Evolutionary conservation across 2,888 invertebrate genomes (phyloP).

Genomic region (Dynastes grantii): DNA sequence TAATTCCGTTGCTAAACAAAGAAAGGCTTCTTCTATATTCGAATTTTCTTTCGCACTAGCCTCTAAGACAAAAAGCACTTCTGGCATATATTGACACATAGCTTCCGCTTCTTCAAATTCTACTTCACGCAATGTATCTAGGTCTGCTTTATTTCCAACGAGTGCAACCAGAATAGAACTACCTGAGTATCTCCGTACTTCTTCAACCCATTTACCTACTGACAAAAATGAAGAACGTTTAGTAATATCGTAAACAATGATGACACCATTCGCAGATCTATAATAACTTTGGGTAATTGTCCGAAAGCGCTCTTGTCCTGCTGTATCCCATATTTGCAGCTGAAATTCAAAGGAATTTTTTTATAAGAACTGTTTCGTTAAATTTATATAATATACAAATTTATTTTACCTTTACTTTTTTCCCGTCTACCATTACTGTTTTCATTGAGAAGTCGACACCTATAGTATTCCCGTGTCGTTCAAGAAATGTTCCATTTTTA

Average conservation of each 20-base stretch:
- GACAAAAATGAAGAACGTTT: constrained; percentile 93
- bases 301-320: constrained; percentile 96
- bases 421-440: constrained; percentile 93
- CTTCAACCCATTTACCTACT: constrained; percentile 96
- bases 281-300: constrained; percentile 98
- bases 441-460: constrained; percentile 99
- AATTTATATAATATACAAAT: neutral
- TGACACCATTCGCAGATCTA: constrained; percentile 96
- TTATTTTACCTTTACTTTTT: constrained; percentile 89
- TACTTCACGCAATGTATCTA: constrained; percentile 86
- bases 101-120: constrained; percentile 90
- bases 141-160: constrained; percentile 94
- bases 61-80: constrained; percentile 89
- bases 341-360: constrained; percentile 65
- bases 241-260: constrained; percentile 97
- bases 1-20: constrained; percentile 88
- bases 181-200: constrained; percentile 94
- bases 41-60: constrained; percentile 94
- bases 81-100: constrained; percentile 88
- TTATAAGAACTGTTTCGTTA: neutral
- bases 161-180: constrained; percentile 92
- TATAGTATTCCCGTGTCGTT: constrained; percentile 96
- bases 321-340: constrained; percentile 98
- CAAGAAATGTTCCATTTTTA: constrained; percentile 95
- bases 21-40: constrained; percentile 91